Evolutionary conservation across 2,113 vertebrate genomes (phyloP).

Genomic region (Austrofundulus limnaeus): DNA sequence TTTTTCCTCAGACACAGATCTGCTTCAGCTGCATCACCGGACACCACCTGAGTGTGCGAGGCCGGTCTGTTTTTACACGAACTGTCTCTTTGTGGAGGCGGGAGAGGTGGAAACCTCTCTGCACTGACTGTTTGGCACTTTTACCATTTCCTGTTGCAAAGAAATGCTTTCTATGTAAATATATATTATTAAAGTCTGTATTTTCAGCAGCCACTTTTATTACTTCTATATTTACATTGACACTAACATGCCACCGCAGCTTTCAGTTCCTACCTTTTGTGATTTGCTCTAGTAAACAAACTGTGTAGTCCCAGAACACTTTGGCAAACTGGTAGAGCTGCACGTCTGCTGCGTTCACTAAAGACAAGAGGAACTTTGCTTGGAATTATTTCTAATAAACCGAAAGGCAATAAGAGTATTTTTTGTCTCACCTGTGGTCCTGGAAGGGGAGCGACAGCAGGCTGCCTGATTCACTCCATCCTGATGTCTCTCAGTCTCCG

Average conservation of each 20-base stretch:
- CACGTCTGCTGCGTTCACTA: conserved; percentile 82
- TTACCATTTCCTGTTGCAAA: background rate
- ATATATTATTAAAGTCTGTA: too few species aligned
- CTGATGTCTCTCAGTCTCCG: conserved; percentile 82
- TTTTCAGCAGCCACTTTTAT: background rate
- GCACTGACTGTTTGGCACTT: conserved; percentile 10
- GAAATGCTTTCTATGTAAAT: too few species aligned
- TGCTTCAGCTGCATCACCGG: conserved; percentile 50
- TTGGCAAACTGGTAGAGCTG: conserved; percentile 82
- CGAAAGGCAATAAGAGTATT: background rate
- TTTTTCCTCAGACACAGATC: conserved; percentile 34
- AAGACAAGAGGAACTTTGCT: background rate
- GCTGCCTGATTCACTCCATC: conserved; percentile 68
- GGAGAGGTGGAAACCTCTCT: conserved; percentile 60
- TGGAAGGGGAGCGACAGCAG: conserved; percentile 77
- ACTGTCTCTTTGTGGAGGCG: conserved; percentile 30
- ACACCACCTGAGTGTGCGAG: conserved; percentile 56
- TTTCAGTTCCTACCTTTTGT: too few species aligned
- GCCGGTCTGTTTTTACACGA: background rate
- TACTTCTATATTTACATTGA: background rate
- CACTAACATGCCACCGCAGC: too few species aligned
- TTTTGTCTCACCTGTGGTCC: conserved; percentile 77
- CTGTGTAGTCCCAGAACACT: conserved; percentile 82
- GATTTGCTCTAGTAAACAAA: too few species aligned
- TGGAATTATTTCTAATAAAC: background rate